Conservation (phyloP, 2,113 vertebrate genomes). For the Albula goreensis region DNA sequence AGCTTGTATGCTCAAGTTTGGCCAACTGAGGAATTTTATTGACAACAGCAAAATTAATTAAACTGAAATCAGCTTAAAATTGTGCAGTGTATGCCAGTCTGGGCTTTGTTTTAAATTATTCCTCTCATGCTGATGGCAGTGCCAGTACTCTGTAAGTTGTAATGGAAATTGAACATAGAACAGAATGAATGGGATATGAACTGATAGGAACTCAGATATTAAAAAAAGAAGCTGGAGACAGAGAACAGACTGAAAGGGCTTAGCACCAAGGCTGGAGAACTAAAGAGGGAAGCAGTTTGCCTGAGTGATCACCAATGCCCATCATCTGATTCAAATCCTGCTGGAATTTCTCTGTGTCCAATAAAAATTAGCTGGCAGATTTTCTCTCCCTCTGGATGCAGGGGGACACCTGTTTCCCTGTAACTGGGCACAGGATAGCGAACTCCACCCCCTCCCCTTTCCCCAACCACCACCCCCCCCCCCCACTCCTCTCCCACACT, state of each 20-base stretch:
- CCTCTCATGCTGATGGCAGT: no score
- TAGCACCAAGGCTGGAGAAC: not conserved
- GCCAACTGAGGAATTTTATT: no score
- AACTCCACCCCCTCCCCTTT: not conserved
- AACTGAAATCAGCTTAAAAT: no score
- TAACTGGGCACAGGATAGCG: slow-evolving; percentile 32
- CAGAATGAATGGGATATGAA: no score
- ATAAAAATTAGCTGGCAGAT: slow-evolving; percentile 35
- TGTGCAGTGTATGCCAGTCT: no score
- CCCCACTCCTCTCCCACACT: not conserved
- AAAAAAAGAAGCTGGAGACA: no score
- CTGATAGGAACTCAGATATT: no score
- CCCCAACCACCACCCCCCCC: slow-evolving; percentile 6
- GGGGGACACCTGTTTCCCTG: slow-evolving; percentile 45
- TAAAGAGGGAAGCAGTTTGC: not conserved
- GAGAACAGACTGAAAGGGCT: not conserved
- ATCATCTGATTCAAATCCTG: slow-evolving; percentile 17
- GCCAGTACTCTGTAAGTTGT: no score
- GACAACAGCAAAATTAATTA: no score
- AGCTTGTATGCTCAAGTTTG: no score
- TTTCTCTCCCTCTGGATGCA: slow-evolving; percentile 27
- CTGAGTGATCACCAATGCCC: not conserved
- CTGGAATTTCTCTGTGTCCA: slow-evolving; percentile 11
- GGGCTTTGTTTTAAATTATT: no score
- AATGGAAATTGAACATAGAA: no score